These are phyloP conservation scores for Rana temporaria DNA, from an alignment of 2,113 vertebrate species.

Conservation along the genomic window DNA sequence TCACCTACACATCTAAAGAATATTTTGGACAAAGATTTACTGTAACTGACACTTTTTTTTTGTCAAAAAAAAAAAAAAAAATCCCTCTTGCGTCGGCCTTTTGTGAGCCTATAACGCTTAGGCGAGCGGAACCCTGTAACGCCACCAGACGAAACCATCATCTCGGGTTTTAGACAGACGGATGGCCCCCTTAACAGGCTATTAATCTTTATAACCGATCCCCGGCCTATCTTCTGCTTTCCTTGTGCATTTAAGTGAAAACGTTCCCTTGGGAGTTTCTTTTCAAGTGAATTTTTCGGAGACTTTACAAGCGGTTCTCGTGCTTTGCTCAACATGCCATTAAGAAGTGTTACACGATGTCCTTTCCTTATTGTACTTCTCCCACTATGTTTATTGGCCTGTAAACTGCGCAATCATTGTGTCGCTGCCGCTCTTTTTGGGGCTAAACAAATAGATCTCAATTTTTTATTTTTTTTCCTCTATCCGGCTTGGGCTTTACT, in stretches of 20 bases:
- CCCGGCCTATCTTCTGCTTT: neutral
- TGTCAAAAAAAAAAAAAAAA: too few relatives aligned
- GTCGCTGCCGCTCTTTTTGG: too few relatives aligned
- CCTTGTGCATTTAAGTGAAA: neutral
- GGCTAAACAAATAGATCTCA: neutral
- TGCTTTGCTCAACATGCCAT: neutral
- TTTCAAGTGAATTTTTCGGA: neutral
- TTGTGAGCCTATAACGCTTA: too few relatives aligned
- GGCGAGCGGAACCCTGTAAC: too few relatives aligned
- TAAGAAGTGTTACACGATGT: neutral
- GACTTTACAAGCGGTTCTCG: neutral
- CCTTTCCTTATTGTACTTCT: conserved; percentile 1
- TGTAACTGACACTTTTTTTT: too few relatives aligned
- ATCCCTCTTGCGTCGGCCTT: too few relatives aligned
- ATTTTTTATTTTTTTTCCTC: neutral
- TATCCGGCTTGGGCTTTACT: too few relatives aligned
- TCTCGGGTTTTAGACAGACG: too few relatives aligned
- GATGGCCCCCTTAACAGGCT: neutral
- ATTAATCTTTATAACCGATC: conserved; percentile 1
- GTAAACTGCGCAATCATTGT: neutral
- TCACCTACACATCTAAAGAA: too few relatives aligned
- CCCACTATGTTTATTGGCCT: neutral
- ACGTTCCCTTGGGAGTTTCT: neutral
- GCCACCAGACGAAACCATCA: too few relatives aligned
- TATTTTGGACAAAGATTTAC: too few relatives aligned